Evolutionary conservation across 1,140 invertebrate species (phyloP).

Genomic region (Solenopsis invicta): DNA sequence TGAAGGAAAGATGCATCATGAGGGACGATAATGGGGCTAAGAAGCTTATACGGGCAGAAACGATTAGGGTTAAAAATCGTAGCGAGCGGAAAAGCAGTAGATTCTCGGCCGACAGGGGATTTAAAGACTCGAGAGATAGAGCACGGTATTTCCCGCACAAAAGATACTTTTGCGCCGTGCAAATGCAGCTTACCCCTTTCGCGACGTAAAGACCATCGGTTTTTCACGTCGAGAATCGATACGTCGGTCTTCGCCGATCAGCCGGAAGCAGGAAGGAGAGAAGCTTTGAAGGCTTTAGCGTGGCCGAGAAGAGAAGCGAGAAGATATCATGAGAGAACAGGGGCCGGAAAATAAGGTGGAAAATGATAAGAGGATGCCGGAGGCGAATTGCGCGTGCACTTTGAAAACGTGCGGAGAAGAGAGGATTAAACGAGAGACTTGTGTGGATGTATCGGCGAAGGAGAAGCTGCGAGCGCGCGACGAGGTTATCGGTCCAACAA

Average conservation of each 20-base stretch:
- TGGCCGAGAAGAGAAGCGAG: neutral
- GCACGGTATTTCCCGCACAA: slow-evolving; percentile 4
- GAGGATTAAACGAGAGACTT: neutral
- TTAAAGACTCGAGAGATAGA: slow-evolving; percentile 15
- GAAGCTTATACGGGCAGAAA: neutral
- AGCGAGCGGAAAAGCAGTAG: neutral
- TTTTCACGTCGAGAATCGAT: slow-evolving; percentile 19
- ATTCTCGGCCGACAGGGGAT: slow-evolving; percentile 20
- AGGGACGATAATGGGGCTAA: slow-evolving; percentile 41
- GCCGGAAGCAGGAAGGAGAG: neutral
- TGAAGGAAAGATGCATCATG: slow-evolving; percentile 5
- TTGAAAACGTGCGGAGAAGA: neutral
- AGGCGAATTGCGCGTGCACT: slow-evolving; percentile 16
- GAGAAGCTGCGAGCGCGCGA: neutral
- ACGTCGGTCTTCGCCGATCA: slow-evolving; percentile 30
- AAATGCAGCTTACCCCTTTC: slow-evolving; percentile 25
- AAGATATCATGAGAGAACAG: neutral
- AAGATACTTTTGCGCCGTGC: neutral
- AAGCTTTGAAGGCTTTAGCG: neutral
- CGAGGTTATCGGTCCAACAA: neutral
- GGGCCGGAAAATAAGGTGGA: slow-evolving; percentile 29
- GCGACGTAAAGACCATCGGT: slow-evolving; percentile 40
- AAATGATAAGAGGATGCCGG: slow-evolving; percentile 14
- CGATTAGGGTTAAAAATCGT: neutral
- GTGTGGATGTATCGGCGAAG: neutral